Evolutionary conservation across 2,113 vertebrate species (phyloP), one percentile per base, ranked within the genome.

Genomic region (Perca flavescens): DNA sequence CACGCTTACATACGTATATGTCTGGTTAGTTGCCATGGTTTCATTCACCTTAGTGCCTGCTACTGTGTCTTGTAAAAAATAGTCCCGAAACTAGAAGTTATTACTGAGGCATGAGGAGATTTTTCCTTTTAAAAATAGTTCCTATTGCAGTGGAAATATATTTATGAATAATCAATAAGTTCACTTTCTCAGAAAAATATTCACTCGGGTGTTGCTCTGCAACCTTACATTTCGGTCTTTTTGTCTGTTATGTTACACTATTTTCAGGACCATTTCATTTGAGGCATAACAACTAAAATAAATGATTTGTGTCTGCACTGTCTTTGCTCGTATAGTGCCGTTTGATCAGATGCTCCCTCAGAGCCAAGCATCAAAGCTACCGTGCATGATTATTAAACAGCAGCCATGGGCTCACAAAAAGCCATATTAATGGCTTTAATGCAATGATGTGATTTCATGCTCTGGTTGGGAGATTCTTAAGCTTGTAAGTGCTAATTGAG

Each of bases 11-110:
- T 76, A 80, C 25, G 15, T 80, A 80, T 81, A 83, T 57, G 78
- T 85, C 87, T 89, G 79, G 56, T 83, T 85, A 77, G 87, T 92
- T 94, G 82, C 93, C 74, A 92, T 92, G 91, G 88, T 88, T 91
- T 92, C 90, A 34, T 68, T 61, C 81, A 91, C 74, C 71, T 80
- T 82, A 68, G 34, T 0, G 52, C n/a, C 76, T 83, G 67, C 64
- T 84, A 63, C 57, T 46, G 75, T 74, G 52, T 61, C 68, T 61
- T 58, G 36, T 68, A 77, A 74, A 86, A 68, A 57, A 72, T 77
- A 72, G 47, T 36, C 34, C 77, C 19, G 15, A 81, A 91, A 87
- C 85, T 83, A 86, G 85, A 86, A 73, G 54, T 50, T 78, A 71
- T 67, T 68, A 43, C 49, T 62, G 10, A 78, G 46, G 52, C 46